phyloP scores from a whole-genome alignment of 2,888 invertebrate genomes.

The Amphipyra tragopoginis region DNA sequence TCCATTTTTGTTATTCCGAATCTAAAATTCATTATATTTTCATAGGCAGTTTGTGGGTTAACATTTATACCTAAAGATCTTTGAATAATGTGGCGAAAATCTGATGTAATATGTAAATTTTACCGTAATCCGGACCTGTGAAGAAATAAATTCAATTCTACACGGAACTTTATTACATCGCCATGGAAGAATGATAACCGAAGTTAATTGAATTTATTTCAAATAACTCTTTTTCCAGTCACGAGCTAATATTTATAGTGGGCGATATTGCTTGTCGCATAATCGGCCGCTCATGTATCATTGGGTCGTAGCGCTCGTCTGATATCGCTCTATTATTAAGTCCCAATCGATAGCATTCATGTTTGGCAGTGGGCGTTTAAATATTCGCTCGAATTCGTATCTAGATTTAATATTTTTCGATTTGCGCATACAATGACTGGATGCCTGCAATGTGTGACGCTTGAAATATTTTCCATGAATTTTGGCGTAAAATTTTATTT shows the following conservation, averaged over 20 bases:
- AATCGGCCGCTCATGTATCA: constrained; percentile 53
- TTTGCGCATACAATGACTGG: constrained; percentile 15
- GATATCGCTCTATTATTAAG: constrained; percentile 56
- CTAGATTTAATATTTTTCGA: constrained; percentile 46
- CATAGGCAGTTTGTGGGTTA: too few relatives aligned
- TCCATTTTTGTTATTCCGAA: not conserved
- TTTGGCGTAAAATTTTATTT: not conserved
- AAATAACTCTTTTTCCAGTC: constrained; percentile 47
- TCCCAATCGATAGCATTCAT: constrained; percentile 53
- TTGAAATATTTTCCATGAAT: not conserved
- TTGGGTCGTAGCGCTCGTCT: constrained; percentile 37
- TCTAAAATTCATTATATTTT: too few relatives aligned
- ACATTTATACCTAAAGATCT: not conserved
- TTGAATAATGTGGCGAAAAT: constrained; percentile 16
- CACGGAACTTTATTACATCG: constrained; percentile 36
- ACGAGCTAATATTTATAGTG: constrained; percentile 48
- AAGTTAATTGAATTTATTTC: constrained; percentile 54
- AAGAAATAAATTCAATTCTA: constrained; percentile 40
- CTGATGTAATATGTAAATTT: constrained; percentile 12
- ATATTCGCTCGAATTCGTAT: constrained; percentile 46
- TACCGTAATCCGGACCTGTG: constrained; percentile 1
- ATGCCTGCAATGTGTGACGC: constrained; percentile 18
- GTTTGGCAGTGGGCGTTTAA: constrained; percentile 38
- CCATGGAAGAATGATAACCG: constrained; percentile 43
- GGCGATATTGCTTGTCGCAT: constrained; percentile 51